Evolutionary conservation across 1,140 invertebrate genomes (phyloP).

Genomic region (Cardiocondyla obscurior): DNA sequence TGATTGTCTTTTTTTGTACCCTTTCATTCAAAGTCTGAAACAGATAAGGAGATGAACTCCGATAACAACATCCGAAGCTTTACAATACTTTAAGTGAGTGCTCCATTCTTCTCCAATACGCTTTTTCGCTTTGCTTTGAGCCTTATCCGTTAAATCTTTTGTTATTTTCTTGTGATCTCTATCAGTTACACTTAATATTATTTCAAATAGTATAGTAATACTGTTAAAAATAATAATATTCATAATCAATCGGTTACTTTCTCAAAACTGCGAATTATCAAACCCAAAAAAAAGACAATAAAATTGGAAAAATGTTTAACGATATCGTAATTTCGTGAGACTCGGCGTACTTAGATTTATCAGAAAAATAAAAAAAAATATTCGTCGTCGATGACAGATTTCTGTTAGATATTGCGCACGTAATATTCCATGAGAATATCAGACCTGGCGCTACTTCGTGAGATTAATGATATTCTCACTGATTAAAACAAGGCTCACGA

Average conservation of each 20-base stretch:
- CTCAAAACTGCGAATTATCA: neutral
- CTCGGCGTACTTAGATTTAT: neutral
- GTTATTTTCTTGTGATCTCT: neutral
- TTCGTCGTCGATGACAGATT: slow-evolving; percentile 33
- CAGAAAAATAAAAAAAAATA: slow-evolving; percentile 34
- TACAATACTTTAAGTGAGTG: slow-evolving; percentile 34
- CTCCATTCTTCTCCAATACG: neutral
- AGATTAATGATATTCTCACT: slow-evolving; percentile 15
- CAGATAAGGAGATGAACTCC: slow-evolving; percentile 70
- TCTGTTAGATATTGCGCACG: neutral
- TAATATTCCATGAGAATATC: slow-evolving; percentile 39
- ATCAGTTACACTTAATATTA: neutral
- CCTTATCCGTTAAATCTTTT: slow-evolving; percentile 8
- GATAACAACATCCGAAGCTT: slow-evolving; percentile 66
- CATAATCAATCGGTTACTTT: neutral
- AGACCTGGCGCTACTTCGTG: neutral
- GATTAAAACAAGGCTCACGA: slow-evolving; percentile 4
- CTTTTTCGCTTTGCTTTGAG: neutral
- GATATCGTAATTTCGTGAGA: neutral
- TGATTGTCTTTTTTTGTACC: slow-evolving; percentile 50
- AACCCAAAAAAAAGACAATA: neutral
- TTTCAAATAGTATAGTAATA: neutral
- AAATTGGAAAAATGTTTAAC: neutral
- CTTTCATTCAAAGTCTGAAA: slow-evolving; percentile 2
- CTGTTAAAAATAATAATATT: neutral